Base-by-base conservation (phyloP, 1,140 invertebrate genomes). In the Pogonus chalceus region DNA sequence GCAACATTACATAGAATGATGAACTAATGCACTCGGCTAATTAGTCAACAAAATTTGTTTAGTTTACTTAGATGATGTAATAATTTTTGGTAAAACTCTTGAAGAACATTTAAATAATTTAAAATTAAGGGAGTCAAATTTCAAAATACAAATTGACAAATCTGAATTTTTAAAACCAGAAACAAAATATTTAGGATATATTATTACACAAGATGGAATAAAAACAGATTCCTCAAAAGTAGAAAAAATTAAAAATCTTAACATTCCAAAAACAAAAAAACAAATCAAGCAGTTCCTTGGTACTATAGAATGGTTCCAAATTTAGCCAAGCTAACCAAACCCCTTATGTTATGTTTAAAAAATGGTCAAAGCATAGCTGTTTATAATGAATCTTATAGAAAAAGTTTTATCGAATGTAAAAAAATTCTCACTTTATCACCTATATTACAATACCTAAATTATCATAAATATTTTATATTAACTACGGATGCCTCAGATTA, bases 1-100 rank as follows among this genome's bases (percentile, higher is more conserved):
- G 61, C 65, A 0, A 72, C 72, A 7, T 76, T 76, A 54, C 71
- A 76, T 56, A 51, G 68, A n/a, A 46, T 68, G 10, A 73, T 76
- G 63, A 64, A 70, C 43, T 57, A n/a, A 55, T 18, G 56, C 69
- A 7, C 52, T 73, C 10, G 35, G 24, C 20, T 61, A 62, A 10
- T 49, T 65, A 1, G 53, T 61, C 23, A 54, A 62, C 18, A 57
- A 35, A 20, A 51, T 21, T n/a, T 67, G 60, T 52, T 48, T 64
- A 14, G 62, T 64, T 14, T 74, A 69, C 54, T 52, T 70, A 21
- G 70, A 72, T 49, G 69, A 72, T 37, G 58, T 63, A 10, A 52
- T 65, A 16, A 53, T 64, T 2, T 65, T 58, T 51, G 54, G 56
- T n/a, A 56, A 35, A 52, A 59, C 57, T 16, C 20, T 62, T 20